These are phyloP conservation scores for Hipposideros larvatus DNA, from an alignment of 2,797 vertebrate species.

Conservation along the genomic window DNA sequence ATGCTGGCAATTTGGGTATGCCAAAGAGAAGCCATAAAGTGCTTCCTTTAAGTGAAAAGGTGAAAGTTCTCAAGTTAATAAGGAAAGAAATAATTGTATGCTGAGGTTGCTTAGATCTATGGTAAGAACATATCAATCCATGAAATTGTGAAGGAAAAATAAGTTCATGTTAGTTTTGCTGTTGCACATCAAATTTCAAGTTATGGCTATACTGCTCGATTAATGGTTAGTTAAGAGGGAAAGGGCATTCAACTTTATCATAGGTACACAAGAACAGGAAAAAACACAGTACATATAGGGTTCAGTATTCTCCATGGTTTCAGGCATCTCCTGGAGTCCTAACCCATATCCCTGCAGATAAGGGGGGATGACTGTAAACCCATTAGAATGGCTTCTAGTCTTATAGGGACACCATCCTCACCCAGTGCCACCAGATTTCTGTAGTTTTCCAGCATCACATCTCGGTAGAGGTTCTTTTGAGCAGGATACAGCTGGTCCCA, in stretches of 20 bases:
- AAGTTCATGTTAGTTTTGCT: not conserved
- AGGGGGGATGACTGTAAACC: not conserved
- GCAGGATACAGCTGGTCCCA: constrained; percentile 65
- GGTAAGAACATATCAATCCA: not conserved
- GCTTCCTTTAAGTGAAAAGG: not conserved
- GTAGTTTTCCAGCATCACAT: constrained; percentile 72
- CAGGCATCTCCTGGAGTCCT: not conserved
- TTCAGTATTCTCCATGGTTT: not conserved
- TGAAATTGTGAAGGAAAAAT: not conserved
- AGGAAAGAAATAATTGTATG: not conserved
- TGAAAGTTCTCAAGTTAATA: not conserved
- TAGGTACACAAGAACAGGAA: not conserved
- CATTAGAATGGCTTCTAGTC: not conserved
- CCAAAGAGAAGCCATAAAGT: not conserved
- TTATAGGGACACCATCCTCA: not conserved
- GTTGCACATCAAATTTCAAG: not conserved
- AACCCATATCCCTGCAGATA: not conserved
- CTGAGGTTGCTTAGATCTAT: not conserved
- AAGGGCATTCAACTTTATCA: not conserved
- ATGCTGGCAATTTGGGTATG: not conserved
- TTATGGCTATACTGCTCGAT: not conserved
- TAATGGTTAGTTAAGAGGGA: not conserved
- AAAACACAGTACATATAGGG: not conserved
- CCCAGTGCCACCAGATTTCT: constrained; percentile 66
- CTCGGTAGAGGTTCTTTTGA: constrained; percentile 73